These are phyloP conservation scores for Lepidonotus clava DNA, from an alignment of 2,888 invertebrate species.

Conservation along the genomic window DNA sequence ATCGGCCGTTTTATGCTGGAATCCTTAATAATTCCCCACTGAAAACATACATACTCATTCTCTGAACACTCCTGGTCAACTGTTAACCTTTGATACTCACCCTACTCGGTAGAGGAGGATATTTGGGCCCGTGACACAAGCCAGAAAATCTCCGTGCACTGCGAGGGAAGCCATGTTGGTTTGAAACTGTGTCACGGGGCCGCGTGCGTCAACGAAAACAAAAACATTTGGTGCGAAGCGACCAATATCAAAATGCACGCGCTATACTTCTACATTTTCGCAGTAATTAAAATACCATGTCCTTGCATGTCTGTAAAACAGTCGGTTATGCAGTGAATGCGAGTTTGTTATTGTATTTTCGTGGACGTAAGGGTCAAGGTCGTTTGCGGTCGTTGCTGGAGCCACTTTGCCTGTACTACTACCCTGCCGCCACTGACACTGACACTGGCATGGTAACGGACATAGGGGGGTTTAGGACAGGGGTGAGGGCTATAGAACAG, in stretches of 20 bases:
- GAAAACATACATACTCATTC: background rate
- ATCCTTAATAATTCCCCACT: background rate
- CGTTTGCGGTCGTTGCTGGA: constrained; percentile 21
- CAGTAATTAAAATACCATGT: too few relatives aligned
- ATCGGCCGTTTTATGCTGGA: background rate
- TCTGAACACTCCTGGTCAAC: too few relatives aligned
- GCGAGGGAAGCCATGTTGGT: constrained; percentile 51
- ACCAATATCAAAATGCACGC: too few relatives aligned
- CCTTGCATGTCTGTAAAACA: too few relatives aligned
- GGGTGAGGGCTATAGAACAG: too few relatives aligned
- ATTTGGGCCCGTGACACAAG: constrained; percentile 49
- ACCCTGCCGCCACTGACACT: too few relatives aligned
- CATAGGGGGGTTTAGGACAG: too few relatives aligned
- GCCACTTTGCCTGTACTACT: background rate
- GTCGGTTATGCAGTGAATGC: too few relatives aligned
- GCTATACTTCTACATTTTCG: too few relatives aligned
- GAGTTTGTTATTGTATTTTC: constrained; percentile 33
- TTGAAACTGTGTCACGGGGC: constrained; percentile 39
- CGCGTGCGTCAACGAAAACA: background rate
- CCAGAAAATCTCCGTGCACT: constrained; percentile 3
- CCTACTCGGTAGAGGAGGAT: constrained; percentile 9
- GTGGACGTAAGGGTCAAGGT: background rate
- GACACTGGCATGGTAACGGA: too few relatives aligned
- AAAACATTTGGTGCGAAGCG: background rate
- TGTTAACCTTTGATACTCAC: constrained; percentile 22